Base-by-base conservation (phyloP, 2,797 vertebrate species). In the Rhinophrynus dorsalis region DNA sequence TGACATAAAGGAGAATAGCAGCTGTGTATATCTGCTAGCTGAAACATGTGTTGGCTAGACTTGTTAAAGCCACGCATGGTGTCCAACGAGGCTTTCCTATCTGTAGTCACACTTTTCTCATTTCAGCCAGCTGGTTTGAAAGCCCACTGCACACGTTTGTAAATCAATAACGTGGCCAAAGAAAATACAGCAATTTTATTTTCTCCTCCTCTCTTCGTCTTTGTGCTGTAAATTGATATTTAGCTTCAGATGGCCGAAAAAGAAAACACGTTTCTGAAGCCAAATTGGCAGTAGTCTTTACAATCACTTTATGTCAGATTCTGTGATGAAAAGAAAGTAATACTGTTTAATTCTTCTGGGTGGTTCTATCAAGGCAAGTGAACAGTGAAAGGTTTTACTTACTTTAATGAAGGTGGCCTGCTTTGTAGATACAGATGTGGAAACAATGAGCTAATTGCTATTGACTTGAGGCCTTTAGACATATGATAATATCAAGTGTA, bases 11-110 rank as follows among this genome's bases (percentile, higher is more conserved):
- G 9, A 38, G 61, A n/a, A 21, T 33, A 17, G 9, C 45, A 38
- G 33, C 32, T 54, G 48, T 52, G 35, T 13, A 40, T 38, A 54
- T 11, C 15, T 42, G 10, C 17, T 30, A 12, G 17, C 26, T 45
- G 40, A 48, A 38, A 13, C 48, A 65, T 42, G 7, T 50, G 23
- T 54, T 65, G 61, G 48, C 61, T 52, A 54, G 48, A 65, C 47
- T 15, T 38, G 21, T 40, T 40, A 58, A 58, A 58, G 8, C 10
- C 23, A 21, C 17, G 18, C 23, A 40, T 32, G 17, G 54, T 37
- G 9, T 65, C 23, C 61, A 52, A 15, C 13, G 27, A 42, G 7
- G 23, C 30, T 50, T 18, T 26, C 23, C 26, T 51, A 40, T 65
- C 29, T 37, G 12, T 17, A 30, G 27, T 37, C 23, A 40, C 48